Evolutionary conservation across 2,888 invertebrate genomes (phyloP), one percentile per base, ranked within the genome.

Genomic region (Caradrina kadenii): DNA sequence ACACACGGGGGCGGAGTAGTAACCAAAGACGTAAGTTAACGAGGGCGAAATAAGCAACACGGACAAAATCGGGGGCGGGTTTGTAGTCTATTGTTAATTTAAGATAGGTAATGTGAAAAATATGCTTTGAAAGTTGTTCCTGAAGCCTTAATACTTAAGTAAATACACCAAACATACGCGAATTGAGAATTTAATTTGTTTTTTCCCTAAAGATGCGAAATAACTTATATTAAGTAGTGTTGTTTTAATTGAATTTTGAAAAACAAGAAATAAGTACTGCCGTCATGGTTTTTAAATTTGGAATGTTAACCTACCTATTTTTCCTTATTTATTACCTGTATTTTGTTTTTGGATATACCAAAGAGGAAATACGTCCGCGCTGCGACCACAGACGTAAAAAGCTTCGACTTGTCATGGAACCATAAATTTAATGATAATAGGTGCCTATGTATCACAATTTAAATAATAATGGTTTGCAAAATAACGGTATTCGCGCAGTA

Each of bases 191-290:
- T 31, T 8, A 35, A 13, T 49, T 39, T 19, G 22, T n/a, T 39
- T 67, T 67, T 58, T 70, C 42, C 71, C 42, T 42, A 10, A 26
- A 55, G 0, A 3, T 19, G n/a, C 1, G 17, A 13, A 45, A 17
- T 53, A 22, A 22, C 10, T 17, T 1, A 3, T 22, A 11, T 42
- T 35, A 8, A 8, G 17, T 53, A 50, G 19, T 50, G 26, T 35
- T 42, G 21, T n/a, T n/a, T 22, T 15, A 31, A 52, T 63, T 62
- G 4, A 0, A 13, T 35, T 5, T 65, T 11, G 54, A 7, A 35
- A 61, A 53, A 35, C 2, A 39, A 39, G 10, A 39, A 11, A 11
- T 11, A 39, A 11, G 1, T 39, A 39, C 11, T 15, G 45, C 2
- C 17, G 17, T 17, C 3, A 35, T 45, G 31, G 22, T 69, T 52